Evolutionary conservation across 2,888 invertebrate species (phyloP), one percentile per base, ranked within the genome.

Genomic region (Taphrorychus bicolor): DNA sequence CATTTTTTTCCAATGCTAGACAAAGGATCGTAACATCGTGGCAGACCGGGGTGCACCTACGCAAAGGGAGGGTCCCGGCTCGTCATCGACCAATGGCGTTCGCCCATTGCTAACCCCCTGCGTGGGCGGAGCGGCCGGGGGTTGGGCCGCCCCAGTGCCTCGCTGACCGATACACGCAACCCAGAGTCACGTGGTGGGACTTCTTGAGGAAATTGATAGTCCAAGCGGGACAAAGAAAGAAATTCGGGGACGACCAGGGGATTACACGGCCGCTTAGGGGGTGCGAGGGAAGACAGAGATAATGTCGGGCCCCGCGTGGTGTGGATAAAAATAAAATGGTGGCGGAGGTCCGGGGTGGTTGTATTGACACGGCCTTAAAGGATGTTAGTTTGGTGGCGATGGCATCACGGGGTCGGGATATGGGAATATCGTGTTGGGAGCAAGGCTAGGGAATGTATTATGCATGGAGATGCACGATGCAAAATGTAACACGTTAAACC

Each of bases 161-260:
- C 70, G 70, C 66, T 70, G 70, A 70, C 70, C 69, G 69, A 69
- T 66, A 64, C 70, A 70, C 70, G 62, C 70, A 62, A 60, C 66
- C 65, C 66, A 54, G 32, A 65, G 61, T 69, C 69, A 69, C 69
- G 64, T 69, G 69, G 64, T 18, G 40, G 32, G 63, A 45, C 53
- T 59, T 59, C 63, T 68, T 59, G 68, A 62, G 63, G 52, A 68
- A 68, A 68, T 63, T 68, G 63, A 68, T 64, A 64, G 63, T 68
- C 54, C 61, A 56, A 56, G 49, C 40, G 59, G 67, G 67, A 67
- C 62, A 67, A 62, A 53, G 62, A 49, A 67, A 62, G 45, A 51
- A 45, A 54, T 61, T 66, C 19, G 62, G 62, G 23, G 23, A 66
- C 16, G 45, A 16, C 59, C 48, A 66, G 19, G 58, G 58, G 58